Base-by-base conservation (phyloP, 2,888 invertebrate genomes). In the Tanytarsus gracilentus region DNA sequence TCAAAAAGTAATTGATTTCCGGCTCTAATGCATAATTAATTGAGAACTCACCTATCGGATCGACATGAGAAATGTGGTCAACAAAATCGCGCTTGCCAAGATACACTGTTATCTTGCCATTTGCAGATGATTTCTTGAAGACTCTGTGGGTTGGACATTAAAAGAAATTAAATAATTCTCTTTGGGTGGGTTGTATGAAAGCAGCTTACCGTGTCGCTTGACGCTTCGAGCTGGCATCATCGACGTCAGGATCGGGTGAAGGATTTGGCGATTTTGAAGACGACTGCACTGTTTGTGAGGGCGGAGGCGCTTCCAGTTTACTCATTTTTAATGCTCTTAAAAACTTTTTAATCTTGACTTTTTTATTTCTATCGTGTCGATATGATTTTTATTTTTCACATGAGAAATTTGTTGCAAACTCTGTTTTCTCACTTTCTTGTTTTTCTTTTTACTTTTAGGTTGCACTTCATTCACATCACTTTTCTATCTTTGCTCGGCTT, bases 91-190 rank as follows among this genome's bases (percentile, higher is more conserved):
- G 79, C 75, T 92, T 91, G 61, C 91, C 91, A 71, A 93, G 79
- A 74, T 93, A 93, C 56, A 93, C 90, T 64, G 91, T 92, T 68
- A 92, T 88, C 81, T 94, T 95, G 70, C 94, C 94, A 81, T 96
- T 96, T 58, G 94, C 94, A 63, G 93, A 93, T 75, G 93, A 93
- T 76, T 96, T 96, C 79, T 96, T 96, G 78, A 95, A 96, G 56
- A 96, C 96, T 73, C 93, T 85, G 77, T 68, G 64, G 63, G 40
- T 62, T 56, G 64, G 56, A 61, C 61, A 53, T 63, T 63, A 18
- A 14, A 27, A 29, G 14, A 7, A 50, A n/a, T 26, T 5, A 25
- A n/a, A 29, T 5, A 50, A 26, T 27, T n/a, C 25, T 29, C n/a
- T 14, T 44, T 8, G 4, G 23, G 23, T 44, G 18, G 36, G 27